A percentile compares a stretch with the other conserved stretches of the same genome.
These are phyloP conservation scores for Enteromius fasciolatus DNA, from an alignment of 2,797 vertebrate genomes.

Conservation along the genomic window DNA sequence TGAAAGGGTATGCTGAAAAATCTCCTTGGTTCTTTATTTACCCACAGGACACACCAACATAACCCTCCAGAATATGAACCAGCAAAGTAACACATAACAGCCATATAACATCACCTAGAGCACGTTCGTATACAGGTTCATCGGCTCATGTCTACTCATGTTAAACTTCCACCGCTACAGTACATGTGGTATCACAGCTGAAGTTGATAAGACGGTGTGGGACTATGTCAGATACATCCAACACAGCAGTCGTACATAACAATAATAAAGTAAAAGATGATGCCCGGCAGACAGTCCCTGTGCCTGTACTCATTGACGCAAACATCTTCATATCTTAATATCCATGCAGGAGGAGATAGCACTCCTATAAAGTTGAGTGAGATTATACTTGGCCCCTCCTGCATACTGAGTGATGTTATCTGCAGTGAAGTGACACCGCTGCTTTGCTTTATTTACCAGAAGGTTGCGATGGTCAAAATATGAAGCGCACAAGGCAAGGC, in stretches of 20 bases:
- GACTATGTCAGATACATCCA: background rate
- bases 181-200: background rate
- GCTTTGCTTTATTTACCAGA: constrained; percentile 71
- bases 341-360: constrained; percentile 32
- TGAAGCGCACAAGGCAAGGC: constrained; percentile 53
- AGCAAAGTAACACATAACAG: background rate
- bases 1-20: background rate
- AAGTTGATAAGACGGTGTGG: background rate
- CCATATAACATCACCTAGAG: background rate
- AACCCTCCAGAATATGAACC: background rate
- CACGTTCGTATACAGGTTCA: background rate
- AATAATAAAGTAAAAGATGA: constrained; percentile 19
- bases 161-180: background rate
- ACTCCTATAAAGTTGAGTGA: constrained; percentile 58
- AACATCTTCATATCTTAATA: constrained; percentile 45
- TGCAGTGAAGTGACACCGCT: constrained; percentile 64
- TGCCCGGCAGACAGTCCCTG: background rate
- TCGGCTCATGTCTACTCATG: background rate
- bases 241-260: background rate
- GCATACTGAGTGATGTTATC: constrained; percentile 70
- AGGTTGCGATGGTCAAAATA: constrained; percentile 71
- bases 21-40: background rate
- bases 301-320: constrained; percentile 28
- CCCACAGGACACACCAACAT: background rate
- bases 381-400: constrained; percentile 52